Evolutionary conservation across 2,113 vertebrate species (phyloP).

Genomic region (Microcebus murinus): DNA sequence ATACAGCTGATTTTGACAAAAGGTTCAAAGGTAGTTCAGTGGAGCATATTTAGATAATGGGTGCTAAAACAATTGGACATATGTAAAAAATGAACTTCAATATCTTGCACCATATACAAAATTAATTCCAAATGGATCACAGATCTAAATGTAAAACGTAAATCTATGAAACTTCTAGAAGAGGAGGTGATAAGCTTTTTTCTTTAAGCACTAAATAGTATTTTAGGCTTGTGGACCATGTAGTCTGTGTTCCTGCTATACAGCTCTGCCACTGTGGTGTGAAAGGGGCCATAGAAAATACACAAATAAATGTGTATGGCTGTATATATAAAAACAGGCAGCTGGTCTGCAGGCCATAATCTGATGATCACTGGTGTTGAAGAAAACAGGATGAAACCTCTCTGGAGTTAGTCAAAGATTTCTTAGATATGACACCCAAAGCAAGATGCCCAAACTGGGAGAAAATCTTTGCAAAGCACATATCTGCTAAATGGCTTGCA

Average conservation of each 20-base stretch:
- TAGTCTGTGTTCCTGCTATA: background rate
- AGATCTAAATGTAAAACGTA: background rate
- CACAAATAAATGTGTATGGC: background rate
- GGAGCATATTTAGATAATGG: background rate
- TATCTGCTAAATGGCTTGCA: background rate
- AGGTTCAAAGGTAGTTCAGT: background rate
- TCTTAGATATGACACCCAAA: background rate
- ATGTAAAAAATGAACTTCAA: background rate
- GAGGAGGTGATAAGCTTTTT: background rate
- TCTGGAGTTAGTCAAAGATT: background rate
- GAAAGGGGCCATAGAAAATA: background rate
- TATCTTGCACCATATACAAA: background rate
- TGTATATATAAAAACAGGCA: background rate
- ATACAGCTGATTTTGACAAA: background rate
- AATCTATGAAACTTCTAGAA: background rate
- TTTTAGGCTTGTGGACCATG: background rate
- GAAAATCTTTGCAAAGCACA: background rate
- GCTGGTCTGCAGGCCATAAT: background rate
- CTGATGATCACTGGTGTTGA: background rate
- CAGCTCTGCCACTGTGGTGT: background rate
- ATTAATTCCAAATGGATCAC: background rate
- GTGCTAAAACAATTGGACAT: background rate
- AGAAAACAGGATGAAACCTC: background rate
- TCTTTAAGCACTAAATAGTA: background rate
- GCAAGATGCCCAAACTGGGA: background rate